Evolutionary conservation across 53 echinoderm and acorn worm genomes (phyloP), one percentile per base, ranked within the genome.

Genomic region (Arbacia lixula): DNA sequence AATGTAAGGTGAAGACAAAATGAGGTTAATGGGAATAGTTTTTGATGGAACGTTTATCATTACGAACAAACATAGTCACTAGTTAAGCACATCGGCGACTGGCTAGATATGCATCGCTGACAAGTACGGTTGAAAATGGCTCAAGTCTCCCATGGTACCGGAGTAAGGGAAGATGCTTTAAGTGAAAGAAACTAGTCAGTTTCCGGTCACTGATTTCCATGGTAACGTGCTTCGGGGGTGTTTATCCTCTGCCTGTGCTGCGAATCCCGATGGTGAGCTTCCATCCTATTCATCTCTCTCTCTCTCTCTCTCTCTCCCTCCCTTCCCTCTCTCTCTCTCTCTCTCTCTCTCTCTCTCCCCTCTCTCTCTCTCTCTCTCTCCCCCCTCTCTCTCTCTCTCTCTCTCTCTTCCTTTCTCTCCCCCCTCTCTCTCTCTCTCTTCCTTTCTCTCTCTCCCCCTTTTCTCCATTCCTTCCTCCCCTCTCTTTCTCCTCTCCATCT

Each of bases 201-300:
- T 74, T 74, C 74, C 74, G 74, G 74, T 74, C 74, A 74, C 51
- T 74, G 74, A 74, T 74, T 74, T 31, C 53, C 74, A 74, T 74
- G 74, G 74, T 53, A 74, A 74, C 74, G 51, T 50, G 53, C 50
- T 30, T 19, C 20, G 49, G 53, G 69, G 74, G 74, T 74, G 74
- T 74, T 74, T 74, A 74, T 74, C 53, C 33, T 50, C 53, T 20
- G 74, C 74, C 19, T 50, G 50, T 50, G 52, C n/a, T 34, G 43
- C 30, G 54, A 69, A 69, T 69, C 36, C 27, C 43, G 27, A 69
- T 69, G 27, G 43, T 42, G 38, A 28, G 40, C 28, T 43, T 69
- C 43, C 42, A n/a, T n/a, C n/a, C n/a, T n/a, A n/a, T n/a, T n/a
- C n/a, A n/a, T n/a, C n/a, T n/a, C 4, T 42, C 12, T 28, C 29